Evolutionary conservation across 1,140 invertebrate genomes (phyloP).

Genomic region (Drosophila parvula): DNA sequence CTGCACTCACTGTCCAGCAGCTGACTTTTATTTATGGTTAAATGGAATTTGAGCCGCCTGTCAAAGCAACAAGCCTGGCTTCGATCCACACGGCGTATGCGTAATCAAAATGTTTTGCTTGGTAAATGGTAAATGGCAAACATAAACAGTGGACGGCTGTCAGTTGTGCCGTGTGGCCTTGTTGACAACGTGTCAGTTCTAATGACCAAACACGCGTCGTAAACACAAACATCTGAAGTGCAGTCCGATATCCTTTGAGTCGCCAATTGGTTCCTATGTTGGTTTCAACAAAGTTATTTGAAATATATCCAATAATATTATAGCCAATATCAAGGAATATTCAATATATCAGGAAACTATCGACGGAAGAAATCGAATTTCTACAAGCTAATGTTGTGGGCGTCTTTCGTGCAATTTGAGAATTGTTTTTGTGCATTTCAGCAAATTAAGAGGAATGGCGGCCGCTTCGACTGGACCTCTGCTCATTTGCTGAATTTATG

Average conservation of each 20-base stretch:
- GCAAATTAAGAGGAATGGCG: slow-evolving; percentile 64
- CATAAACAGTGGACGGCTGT: slow-evolving; percentile 56
- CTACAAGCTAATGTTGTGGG: not conserved
- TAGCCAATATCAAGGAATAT: not conserved
- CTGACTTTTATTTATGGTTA: slow-evolving; percentile 62
- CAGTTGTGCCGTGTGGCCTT: slow-evolving; percentile 7
- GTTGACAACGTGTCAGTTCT: slow-evolving; percentile 64
- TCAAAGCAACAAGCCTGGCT: slow-evolving; percentile 59
- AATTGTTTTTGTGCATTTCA: slow-evolving; percentile 54
- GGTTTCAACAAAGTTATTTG: not conserved
- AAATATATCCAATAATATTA: not conserved
- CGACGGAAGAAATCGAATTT: not conserved
- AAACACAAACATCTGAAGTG: slow-evolving; percentile 49
- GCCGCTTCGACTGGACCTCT: slow-evolving; percentile 35
- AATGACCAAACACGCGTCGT: slow-evolving; percentile 64
- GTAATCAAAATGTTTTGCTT: slow-evolving; percentile 78
- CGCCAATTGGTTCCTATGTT: not conserved
- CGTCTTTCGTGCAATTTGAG: slow-evolving; percentile 41
- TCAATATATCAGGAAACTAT: slow-evolving; percentile 12
- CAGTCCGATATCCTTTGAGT: slow-evolving; percentile 18
- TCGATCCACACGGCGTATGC: slow-evolving; percentile 65
- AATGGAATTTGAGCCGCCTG: slow-evolving; percentile 57
- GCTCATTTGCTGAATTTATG: slow-evolving; percentile 77
- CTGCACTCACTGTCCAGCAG: slow-evolving; percentile 19
- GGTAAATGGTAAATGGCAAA: slow-evolving; percentile 70